These are phyloP conservation scores for Aphodius sticticus DNA, from an alignment of 2,888 invertebrate genomes.

Conservation along the genomic window DNA sequence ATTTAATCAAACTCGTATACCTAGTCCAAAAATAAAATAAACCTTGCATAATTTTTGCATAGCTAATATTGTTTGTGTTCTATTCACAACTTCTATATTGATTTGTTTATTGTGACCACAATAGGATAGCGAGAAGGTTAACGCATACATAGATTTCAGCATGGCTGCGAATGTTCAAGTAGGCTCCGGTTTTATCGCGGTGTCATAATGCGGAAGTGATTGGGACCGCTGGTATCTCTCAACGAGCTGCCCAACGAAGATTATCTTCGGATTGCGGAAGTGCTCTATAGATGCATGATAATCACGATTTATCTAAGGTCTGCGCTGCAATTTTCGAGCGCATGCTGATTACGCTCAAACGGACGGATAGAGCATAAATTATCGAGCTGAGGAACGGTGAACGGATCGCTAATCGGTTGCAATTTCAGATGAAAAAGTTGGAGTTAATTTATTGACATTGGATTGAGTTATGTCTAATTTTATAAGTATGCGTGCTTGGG, in stretches of 20 bases:
- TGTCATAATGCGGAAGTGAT: conserved; percentile 4
- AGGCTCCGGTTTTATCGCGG: neutral
- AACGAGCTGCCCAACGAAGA: neutral
- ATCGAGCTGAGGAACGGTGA: too few relatives aligned
- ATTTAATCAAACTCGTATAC: too few relatives aligned
- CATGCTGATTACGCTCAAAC: neutral
- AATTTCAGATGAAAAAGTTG: neutral
- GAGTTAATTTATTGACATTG: neutral
- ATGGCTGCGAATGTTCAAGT: neutral
- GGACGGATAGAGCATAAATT: neutral
- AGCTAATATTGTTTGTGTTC: too few relatives aligned
- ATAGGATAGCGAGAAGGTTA: too few relatives aligned
- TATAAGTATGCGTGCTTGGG: too few relatives aligned
- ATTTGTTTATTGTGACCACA: too few relatives aligned
- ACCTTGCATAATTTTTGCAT: too few relatives aligned
- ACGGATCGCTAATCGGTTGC: neutral
- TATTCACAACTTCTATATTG: too few relatives aligned
- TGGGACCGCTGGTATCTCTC: neutral
- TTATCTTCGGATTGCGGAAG: neutral
- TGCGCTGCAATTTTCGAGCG: neutral
- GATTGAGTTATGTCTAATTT: neutral
- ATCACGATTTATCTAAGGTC: conserved; percentile 4
- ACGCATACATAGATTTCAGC: neutral
- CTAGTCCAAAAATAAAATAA: too few relatives aligned
- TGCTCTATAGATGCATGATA: conserved; percentile 4